Evolutionary conservation across 2,888 invertebrate species (phyloP).

Genomic region (Alcis repandata): DNA sequence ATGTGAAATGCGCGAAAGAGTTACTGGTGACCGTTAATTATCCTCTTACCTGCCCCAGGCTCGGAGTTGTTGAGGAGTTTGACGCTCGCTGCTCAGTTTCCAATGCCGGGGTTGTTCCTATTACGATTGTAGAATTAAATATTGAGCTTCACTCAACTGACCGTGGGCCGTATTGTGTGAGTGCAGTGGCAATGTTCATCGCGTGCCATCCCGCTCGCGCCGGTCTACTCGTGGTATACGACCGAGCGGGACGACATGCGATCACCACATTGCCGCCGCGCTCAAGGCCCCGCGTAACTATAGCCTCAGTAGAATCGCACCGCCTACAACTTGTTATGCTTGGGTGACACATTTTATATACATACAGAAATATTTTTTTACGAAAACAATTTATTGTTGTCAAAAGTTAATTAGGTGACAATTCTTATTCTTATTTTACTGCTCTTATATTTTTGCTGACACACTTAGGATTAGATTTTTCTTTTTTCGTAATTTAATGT

Average conservation of each 20-base stretch:
- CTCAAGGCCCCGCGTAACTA: too few species aligned
- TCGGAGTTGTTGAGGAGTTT: conserved; percentile 9
- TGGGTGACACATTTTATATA: conserved; percentile 84
- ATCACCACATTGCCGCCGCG: too few species aligned
- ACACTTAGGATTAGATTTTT: conserved; percentile 80
- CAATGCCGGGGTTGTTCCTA: conserved; percentile 38
- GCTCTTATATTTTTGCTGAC: conserved; percentile 86
- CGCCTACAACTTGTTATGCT: conserved; percentile 77
- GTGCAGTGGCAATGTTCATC: too few species aligned
- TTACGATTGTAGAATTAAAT: conserved; percentile 37
- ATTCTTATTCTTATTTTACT: conserved; percentile 83
- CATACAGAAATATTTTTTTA: conserved; percentile 86
- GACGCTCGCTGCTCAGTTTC: conserved; percentile 26
- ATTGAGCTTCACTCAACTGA: too few species aligned
- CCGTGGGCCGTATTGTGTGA: too few species aligned
- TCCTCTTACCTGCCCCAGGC: conserved; percentile 16
- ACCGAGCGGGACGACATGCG: too few species aligned
- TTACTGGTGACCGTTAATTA: too few species aligned
- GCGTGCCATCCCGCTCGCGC: too few species aligned
- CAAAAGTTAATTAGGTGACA: conserved; percentile 84
- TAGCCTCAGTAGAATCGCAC: conserved; percentile 66
- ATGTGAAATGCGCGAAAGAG: too few species aligned
- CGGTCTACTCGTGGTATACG: too few species aligned
- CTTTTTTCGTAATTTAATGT: conserved; percentile 80
- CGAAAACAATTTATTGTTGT: conserved; percentile 82